These are phyloP conservation scores for Rhipidura dahli DNA, from an alignment of 2,113 vertebrate genomes.

Conservation along the genomic window DNA sequence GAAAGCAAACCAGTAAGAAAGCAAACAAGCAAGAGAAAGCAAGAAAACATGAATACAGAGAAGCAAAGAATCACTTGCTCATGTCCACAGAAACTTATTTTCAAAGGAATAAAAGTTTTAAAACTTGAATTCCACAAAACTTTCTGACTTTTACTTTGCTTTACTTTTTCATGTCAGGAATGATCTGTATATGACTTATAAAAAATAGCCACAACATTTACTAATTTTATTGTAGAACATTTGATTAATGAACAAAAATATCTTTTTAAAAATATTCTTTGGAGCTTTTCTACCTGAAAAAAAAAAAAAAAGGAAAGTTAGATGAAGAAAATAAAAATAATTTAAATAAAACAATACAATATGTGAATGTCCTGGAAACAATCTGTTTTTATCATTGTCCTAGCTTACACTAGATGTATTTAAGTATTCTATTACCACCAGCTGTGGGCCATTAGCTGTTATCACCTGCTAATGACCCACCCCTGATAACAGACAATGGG, in stretches of 20 bases:
- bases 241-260: neutral
- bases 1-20: neutral
- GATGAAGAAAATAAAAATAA: neutral
- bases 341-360: neutral
- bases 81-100: neutral
- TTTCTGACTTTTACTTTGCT: neutral
- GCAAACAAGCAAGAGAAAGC: neutral
- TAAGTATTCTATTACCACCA: too few relatives aligned
- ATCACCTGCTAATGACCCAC: too few relatives aligned
- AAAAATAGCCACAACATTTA: neutral
- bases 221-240: neutral
- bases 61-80: neutral
- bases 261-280: neutral
- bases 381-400: accelerated
- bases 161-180: neutral
- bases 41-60: neutral
- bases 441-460: too few relatives aligned
- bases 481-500: too few relatives aligned
- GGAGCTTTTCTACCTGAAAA: neutral
- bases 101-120: neutral
- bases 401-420: too few relatives aligned
- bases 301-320: neutral
- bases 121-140: neutral
- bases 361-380: neutral
- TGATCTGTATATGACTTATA: neutral